Base-by-base conservation (phyloP, 2,888 invertebrate species). In the Drosophila fungiperda region DNA sequence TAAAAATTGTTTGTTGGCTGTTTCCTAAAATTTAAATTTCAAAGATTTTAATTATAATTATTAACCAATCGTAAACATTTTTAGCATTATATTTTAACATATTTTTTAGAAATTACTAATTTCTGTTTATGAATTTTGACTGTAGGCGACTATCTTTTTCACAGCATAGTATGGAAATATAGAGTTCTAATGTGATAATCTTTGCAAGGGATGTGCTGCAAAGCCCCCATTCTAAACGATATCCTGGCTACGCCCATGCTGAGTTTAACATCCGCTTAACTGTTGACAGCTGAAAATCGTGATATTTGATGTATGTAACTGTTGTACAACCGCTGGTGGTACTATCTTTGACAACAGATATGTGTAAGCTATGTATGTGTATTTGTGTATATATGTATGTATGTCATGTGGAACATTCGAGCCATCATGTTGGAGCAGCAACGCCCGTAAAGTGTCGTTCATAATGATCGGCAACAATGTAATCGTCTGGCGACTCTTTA, bases 271-370 rank as follows among this genome's bases (percentile, higher is more conserved):
- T 88, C 87, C 86, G 88, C 65, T 60, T 89, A 68, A 63, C 64
- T 68, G 68, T 74, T 87, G 88, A 85, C 83, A 89, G 82, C 80
- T 86, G 68, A 90, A 85, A 90, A 90, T 85, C 85, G 85, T 85
- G 90, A 90, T 90, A 88, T 82, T 86, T 85, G 89, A 88, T 84
- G 85, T 73, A 50, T 50, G 50, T 15, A 32, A 26, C 17, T 26
- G 38, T 20, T 54, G 36, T 17, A 17, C 26, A 62, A 62, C 73
- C 64, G 66, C 60, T 62, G 60, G 59, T 55, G 57, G 65, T 80
- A 77, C 54, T 54, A 54, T 78, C 70, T 77, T 64, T 79, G 53
- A 53, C 62, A 50, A 50, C 36, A 42, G 57, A n/a, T 32, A n/a
- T 32, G 29, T 20, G 11, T 17, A 26, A 17, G 45, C 20, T 7